Conservation (phyloP, 2,888 invertebrate genomes). For the Orthosia cruda region DNA sequence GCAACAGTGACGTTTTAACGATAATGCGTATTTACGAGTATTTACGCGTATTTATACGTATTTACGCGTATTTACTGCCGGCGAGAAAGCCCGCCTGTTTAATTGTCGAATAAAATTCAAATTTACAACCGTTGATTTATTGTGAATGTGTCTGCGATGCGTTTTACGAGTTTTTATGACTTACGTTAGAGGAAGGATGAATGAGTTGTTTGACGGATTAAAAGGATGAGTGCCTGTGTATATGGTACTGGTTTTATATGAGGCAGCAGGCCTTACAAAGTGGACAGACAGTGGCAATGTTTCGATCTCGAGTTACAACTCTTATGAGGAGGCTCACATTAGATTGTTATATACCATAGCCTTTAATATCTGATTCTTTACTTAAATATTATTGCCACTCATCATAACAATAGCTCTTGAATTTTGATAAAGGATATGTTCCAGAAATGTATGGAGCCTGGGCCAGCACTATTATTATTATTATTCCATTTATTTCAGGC, state of each 20-base stretch:
- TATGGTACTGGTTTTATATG: neutral
- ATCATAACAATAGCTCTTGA: too few species aligned
- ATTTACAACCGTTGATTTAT: slow-evolving; percentile 90
- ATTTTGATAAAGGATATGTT: too few species aligned
- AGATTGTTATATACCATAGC: too few species aligned
- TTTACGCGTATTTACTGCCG: slow-evolving; percentile 89
- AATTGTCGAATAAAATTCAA: slow-evolving; percentile 91
- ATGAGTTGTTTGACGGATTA: slow-evolving; percentile 66
- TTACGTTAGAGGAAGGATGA: slow-evolving; percentile 64
- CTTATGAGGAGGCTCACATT: too few species aligned
- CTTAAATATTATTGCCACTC: too few species aligned
- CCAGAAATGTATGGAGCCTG: too few species aligned
- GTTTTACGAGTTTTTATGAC: slow-evolving; percentile 80
- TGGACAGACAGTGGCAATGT: neutral
- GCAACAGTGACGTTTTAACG: slow-evolving; percentile 90
- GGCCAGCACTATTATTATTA: too few species aligned
- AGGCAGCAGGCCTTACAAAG: neutral
- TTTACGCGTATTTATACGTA: slow-evolving; percentile 90
- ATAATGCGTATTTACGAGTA: slow-evolving; percentile 91
- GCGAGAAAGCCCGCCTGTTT: slow-evolving; percentile 89
- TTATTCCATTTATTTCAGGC: too few species aligned
- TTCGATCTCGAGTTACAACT: neutral
- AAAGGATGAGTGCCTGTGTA: slow-evolving; percentile 32
- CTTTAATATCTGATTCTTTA: too few species aligned
- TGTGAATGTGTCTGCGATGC: slow-evolving; percentile 72